These are phyloP conservation scores for Lamprotornis superbus DNA, from an alignment of 2,113 vertebrate genomes.

Conservation along the genomic window DNA sequence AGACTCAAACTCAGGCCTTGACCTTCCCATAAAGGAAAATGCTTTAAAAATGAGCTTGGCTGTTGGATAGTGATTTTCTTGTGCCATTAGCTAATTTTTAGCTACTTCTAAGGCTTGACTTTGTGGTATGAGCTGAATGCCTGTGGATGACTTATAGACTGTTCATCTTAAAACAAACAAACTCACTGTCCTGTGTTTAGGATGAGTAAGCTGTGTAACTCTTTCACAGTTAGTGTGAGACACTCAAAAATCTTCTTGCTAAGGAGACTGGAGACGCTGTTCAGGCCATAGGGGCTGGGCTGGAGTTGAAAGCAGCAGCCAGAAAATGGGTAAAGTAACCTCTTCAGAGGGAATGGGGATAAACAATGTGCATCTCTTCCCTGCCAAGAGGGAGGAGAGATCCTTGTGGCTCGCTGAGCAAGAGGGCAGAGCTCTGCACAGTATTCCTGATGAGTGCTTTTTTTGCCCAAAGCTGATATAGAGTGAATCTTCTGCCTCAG, in stretches of 20 bases:
- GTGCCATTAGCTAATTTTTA: not conserved
- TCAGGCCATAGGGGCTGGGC: not conserved
- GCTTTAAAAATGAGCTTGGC: not conserved
- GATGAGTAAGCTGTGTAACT: not conserved
- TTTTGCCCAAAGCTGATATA: not conserved
- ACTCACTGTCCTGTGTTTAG: not conserved
- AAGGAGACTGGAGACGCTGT: not conserved
- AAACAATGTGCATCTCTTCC: not conserved
- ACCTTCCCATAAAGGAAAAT: not conserved
- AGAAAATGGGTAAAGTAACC: not conserved
- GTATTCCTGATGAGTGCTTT: not conserved
- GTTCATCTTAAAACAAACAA: not conserved
- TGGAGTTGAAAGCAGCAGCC: not conserved
- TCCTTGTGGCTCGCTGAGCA: not conserved
- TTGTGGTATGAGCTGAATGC: not conserved
- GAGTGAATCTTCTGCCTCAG: not conserved
- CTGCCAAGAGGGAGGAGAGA: not conserved
- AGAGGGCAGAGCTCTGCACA: not conserved
- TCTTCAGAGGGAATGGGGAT: not conserved
- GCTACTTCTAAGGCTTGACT: not conserved
- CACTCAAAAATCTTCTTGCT: not conserved
- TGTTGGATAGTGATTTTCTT: not conserved
- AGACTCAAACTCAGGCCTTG: not conserved
- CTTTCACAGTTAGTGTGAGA: not conserved
- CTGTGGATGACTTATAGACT: not conserved